Evolutionary conservation across 2,888 invertebrate species (phyloP).

Genomic region (Mamestra brassicae): DNA sequence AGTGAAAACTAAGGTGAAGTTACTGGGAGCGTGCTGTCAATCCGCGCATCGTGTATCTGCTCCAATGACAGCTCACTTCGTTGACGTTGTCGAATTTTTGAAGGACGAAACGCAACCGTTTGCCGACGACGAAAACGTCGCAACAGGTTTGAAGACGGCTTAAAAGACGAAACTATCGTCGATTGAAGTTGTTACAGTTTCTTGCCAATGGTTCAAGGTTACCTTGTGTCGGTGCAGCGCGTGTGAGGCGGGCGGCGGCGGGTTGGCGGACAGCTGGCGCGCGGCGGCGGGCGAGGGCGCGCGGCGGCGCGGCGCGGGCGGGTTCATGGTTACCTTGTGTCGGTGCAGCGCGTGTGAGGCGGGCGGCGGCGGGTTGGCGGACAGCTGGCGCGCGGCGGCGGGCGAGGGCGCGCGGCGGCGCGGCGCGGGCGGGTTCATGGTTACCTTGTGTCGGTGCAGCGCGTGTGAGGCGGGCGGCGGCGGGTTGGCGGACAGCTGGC

Average conservation of each 20-base stretch:
- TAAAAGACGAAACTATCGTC: too few relatives aligned
- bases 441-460: slow-evolving; percentile 75
- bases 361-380: slow-evolving; percentile 91
- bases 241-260: slow-evolving; percentile 83
- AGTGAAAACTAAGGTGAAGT: too few relatives aligned
- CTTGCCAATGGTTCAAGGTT: too few relatives aligned
- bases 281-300: slow-evolving; percentile 87
- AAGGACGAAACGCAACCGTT: too few relatives aligned
- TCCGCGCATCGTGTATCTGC: too few relatives aligned
- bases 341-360: slow-evolving; percentile 76
- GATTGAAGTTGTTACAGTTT: too few relatives aligned
- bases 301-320: slow-evolving; percentile 92
- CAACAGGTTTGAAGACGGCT: too few relatives aligned
- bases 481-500: slow-evolving; percentile 61
- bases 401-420: slow-evolving; percentile 87
- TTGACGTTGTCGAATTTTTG: too few relatives aligned
- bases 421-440: slow-evolving; percentile 91
- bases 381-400: slow-evolving; percentile 87
- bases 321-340: slow-evolving; percentile 90
- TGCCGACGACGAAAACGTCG: too few relatives aligned
- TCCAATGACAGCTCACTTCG: too few relatives aligned
- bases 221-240: slow-evolving; percentile 88
- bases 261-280: slow-evolving; percentile 91
- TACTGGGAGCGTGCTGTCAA: too few relatives aligned
- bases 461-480: slow-evolving; percentile 20